These are phyloP conservation scores for Amphipyra tragopoginis DNA, from an alignment of 2,888 invertebrate species.

Conservation along the genomic window DNA sequence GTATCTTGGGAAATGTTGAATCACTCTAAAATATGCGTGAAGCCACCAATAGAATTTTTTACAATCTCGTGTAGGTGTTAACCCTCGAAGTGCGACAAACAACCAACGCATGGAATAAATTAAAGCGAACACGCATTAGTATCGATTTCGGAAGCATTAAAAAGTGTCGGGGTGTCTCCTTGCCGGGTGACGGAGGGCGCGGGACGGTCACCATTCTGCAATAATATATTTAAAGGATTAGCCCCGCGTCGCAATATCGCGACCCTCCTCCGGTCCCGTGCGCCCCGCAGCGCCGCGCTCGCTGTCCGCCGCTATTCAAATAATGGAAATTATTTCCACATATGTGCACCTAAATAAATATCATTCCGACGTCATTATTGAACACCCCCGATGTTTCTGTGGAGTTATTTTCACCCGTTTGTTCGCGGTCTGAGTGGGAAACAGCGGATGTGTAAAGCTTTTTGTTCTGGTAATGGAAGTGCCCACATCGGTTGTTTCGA, in stretches of 20 bases:
- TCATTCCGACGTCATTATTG: constrained; percentile 86
- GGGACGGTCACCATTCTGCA: constrained; percentile 82
- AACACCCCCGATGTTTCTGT: constrained; percentile 78
- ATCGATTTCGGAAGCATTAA: constrained; percentile 85
- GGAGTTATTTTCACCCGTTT: constrained; percentile 84
- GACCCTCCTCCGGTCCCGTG: constrained; percentile 75
- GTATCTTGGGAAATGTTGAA: constrained; percentile 10
- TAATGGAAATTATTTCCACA: constrained; percentile 90
- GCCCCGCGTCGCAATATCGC: constrained; percentile 87
- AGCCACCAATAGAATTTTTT: constrained; percentile 25
- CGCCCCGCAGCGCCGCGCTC: constrained; percentile 65
- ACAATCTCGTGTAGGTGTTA: constrained; percentile 40
- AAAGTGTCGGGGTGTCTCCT: constrained; percentile 78
- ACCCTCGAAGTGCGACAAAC: constrained; percentile 50
- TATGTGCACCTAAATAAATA: constrained; percentile 89
- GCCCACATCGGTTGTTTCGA: constrained; percentile 37
- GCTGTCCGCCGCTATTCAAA: constrained; percentile 82
- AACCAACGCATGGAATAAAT: constrained; percentile 63
- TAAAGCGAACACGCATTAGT: constrained; percentile 77
- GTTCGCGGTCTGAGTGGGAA: constrained; percentile 75
- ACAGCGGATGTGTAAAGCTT: constrained; percentile 65
- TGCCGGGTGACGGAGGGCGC: constrained; percentile 74
- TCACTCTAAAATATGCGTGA: constrained; percentile 13
- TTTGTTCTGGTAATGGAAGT: constrained; percentile 51
- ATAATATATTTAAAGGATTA: constrained; percentile 91